phyloP scores from a whole-genome alignment of 2,797 vertebrate genomes.

The Semotilus atromaculatus region DNA sequence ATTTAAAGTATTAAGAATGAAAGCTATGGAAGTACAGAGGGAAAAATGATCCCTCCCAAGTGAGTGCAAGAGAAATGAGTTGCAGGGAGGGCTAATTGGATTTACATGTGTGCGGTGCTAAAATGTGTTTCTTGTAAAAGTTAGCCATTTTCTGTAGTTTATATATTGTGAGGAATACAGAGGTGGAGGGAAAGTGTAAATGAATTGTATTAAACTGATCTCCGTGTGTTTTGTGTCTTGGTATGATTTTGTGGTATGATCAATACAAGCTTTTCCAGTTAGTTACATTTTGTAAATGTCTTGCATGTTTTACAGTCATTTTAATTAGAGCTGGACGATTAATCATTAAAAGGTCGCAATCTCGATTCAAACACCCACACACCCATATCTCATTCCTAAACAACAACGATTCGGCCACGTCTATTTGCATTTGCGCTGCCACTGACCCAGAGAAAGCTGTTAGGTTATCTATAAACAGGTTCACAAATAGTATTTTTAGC shows the following conservation, averaged over 20 bases:
- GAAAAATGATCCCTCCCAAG: not conserved
- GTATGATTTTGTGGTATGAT: not conserved
- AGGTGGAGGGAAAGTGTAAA: not conserved
- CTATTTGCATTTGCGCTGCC: too few relatives aligned
- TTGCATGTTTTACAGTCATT: not conserved
- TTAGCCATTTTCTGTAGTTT: conserved; percentile 19
- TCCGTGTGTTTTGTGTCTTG: not conserved
- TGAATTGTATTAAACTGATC: too few relatives aligned
- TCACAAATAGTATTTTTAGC: too few relatives aligned
- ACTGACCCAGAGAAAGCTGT: too few relatives aligned
- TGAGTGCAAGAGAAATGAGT: not conserved
- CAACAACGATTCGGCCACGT: too few relatives aligned
- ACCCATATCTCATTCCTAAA: too few relatives aligned
- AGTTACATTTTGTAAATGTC: not conserved
- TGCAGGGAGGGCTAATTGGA: conserved; percentile 22
- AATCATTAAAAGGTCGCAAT: too few relatives aligned
- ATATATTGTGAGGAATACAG: not conserved
- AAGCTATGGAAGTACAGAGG: not conserved
- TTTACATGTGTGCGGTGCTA: conserved; percentile 40
- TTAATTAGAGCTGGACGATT: not conserved
- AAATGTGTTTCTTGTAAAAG: conserved; percentile 33
- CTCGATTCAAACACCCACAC: too few relatives aligned
- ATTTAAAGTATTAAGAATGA: not conserved
- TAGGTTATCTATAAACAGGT: too few relatives aligned
- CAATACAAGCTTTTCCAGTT: not conserved